These are phyloP conservation scores for Pitta sordida DNA, from an alignment of 2,113 vertebrate species.

Conservation along the genomic window DNA sequence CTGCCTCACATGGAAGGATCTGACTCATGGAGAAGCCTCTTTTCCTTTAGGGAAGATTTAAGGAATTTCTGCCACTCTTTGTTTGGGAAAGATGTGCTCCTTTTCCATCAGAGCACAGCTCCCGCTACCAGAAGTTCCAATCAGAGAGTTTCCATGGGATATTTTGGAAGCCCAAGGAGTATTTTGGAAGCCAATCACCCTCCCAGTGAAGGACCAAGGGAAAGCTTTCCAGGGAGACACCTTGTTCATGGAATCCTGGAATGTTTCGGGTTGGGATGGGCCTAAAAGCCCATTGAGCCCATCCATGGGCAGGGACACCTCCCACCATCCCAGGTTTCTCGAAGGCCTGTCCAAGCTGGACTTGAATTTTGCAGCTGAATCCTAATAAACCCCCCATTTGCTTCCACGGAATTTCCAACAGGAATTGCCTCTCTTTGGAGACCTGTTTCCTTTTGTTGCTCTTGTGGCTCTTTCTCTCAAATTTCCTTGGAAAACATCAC, in stretches of 20 bases:
- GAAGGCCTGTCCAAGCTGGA: background rate
- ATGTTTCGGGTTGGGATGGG: background rate
- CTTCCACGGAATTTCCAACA: background rate
- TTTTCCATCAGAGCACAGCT: background rate
- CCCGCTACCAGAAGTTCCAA: background rate
- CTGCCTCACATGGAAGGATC: background rate
- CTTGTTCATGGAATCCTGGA: background rate
- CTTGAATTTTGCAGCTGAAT: background rate
- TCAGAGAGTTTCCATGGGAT: background rate
- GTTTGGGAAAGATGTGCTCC: background rate
- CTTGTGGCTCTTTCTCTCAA: background rate
- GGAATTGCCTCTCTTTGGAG: too few relatives aligned
- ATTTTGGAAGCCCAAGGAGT: background rate
- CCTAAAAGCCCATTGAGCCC: background rate
- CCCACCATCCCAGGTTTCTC: background rate
- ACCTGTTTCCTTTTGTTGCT: background rate
- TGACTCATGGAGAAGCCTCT: background rate
- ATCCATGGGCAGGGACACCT: background rate
- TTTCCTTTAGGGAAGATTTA: background rate
- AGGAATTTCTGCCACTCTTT: background rate
- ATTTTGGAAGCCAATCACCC: background rate
- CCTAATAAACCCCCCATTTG: background rate
- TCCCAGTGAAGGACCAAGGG: background rate
- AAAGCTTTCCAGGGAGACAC: background rate
- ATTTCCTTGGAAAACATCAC: accelerated